These are phyloP conservation scores for Ectropis grisescens DNA, from an alignment of 1,140 invertebrate species.

Conservation along the genomic window DNA sequence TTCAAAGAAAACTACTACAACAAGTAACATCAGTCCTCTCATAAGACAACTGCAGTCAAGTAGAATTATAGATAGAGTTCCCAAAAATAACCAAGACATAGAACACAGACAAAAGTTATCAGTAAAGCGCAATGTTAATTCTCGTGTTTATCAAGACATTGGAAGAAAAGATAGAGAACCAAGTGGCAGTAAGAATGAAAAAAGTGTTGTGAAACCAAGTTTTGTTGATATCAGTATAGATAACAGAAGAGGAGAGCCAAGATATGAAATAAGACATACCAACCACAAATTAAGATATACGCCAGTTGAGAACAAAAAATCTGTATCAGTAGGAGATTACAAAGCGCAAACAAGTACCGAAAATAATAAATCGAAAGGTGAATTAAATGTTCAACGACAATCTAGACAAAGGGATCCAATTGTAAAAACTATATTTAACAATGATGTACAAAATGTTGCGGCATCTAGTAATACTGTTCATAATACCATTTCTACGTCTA, in stretches of 20 bases:
- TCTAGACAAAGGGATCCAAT: background rate
- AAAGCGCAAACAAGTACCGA: constrained; percentile 20
- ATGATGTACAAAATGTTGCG: constrained; percentile 26
- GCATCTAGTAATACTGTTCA: constrained; percentile 31
- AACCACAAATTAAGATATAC: constrained; percentile 55
- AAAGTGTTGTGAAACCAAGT: constrained; percentile 15
- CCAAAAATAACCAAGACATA: constrained; percentile 29
- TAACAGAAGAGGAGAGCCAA: constrained; percentile 44
- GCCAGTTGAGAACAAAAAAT: constrained; percentile 44
- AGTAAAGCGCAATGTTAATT: constrained; percentile 25
- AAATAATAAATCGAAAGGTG: constrained; percentile 5
- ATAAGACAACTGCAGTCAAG: constrained; percentile 55
- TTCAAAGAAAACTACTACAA: constrained; percentile 50
- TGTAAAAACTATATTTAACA: no score
- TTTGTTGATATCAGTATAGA: constrained; percentile 45
- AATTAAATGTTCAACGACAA: background rate
- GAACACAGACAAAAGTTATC: constrained; percentile 15
- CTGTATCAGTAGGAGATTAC: constrained; percentile 43
- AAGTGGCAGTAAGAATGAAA: constrained; percentile 7
- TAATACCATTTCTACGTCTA: constrained; percentile 20
- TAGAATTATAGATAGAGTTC: constrained; percentile 41
- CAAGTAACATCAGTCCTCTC: constrained; percentile 52
- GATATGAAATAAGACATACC: constrained; percentile 39
- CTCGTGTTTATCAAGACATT: constrained; percentile 50
- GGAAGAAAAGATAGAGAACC: constrained; percentile 39